Evolutionary conservation across 2,888 invertebrate species (phyloP).

Genomic region (Mythimna impura): DNA sequence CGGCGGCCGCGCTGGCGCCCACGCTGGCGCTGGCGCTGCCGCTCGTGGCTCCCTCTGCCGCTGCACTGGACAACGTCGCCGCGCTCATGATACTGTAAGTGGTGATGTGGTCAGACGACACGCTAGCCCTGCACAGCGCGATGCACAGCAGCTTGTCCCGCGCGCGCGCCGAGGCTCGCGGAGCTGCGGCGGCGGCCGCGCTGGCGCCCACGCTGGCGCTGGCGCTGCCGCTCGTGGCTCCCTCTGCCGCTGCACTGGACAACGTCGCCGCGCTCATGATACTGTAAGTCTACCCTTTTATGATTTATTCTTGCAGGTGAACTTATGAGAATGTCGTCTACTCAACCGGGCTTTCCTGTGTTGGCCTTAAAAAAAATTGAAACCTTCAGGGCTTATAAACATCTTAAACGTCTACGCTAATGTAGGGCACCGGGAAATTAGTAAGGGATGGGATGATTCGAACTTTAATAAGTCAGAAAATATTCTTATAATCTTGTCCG

Average conservation of each 20-base stretch:
- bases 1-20: slow-evolving; percentile 38
- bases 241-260: slow-evolving; percentile 74
- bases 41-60: slow-evolving; percentile 69
- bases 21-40: slow-evolving; percentile 67
- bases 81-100: slow-evolving; percentile 75
- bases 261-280: slow-evolving; percentile 74
- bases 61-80: slow-evolving; percentile 73
- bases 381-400: too few relatives aligned
- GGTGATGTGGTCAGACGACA: slow-evolving; percentile 71
- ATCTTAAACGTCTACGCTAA: too few relatives aligned
- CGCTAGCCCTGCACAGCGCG: slow-evolving; percentile 69
- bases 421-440: too few relatives aligned
- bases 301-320: too few relatives aligned
- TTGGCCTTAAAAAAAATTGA: too few relatives aligned
- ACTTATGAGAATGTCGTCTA: too few relatives aligned
- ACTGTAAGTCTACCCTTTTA: slow-evolving; percentile 63
- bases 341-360: too few relatives aligned
- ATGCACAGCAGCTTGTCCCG: slow-evolving; percentile 54
- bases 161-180: slow-evolving; percentile 49
- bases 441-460: too few relatives aligned
- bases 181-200: slow-evolving; percentile 16
- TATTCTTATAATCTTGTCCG: neutral
- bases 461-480: neutral
- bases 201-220: slow-evolving; percentile 58
- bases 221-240: slow-evolving; percentile 66